Evolutionary conservation across 1,140 invertebrate species (phyloP).

Genomic region (Trichonephila inaurata): DNA sequence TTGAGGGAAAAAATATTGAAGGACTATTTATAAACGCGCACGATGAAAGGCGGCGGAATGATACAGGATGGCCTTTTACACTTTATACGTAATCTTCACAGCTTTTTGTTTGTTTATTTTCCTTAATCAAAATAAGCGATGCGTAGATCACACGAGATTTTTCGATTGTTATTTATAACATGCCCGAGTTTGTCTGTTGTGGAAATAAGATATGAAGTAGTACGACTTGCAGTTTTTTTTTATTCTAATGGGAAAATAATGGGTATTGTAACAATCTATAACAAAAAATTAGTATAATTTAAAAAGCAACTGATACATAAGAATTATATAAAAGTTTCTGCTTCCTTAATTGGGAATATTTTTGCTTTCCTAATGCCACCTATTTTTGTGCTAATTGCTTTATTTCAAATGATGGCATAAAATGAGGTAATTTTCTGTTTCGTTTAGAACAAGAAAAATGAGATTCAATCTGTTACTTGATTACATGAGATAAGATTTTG

Average conservation of each 20-base stretch:
- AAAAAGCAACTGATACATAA: no score
- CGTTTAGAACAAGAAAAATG: no score
- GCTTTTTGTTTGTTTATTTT: conserved; percentile 18
- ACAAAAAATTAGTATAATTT: no score
- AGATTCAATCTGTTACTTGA: no score
- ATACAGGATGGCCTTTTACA: conserved; percentile 16
- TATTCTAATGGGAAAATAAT: not conserved
- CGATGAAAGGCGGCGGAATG: conserved; percentile 28
- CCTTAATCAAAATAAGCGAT: conserved; percentile 50
- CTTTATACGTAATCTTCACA: not conserved
- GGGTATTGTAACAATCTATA: no score
- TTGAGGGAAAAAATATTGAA: not conserved
- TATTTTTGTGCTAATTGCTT: no score
- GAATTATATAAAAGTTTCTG: no score
- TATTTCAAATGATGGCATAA: no score
- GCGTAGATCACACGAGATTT: not conserved
- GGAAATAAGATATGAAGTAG: not conserved
- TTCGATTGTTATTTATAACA: not conserved
- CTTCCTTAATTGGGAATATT: no score
- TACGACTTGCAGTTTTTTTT: not conserved
- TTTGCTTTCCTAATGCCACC: no score
- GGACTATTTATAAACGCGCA: conserved; percentile 56
- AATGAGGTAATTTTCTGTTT: no score
- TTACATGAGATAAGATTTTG: no score
- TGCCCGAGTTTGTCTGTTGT: not conserved